Evolutionary conservation across 2,888 invertebrate genomes (phyloP), one percentile per base, ranked within the genome.

Genomic region (Mesochorus sp.): DNA sequence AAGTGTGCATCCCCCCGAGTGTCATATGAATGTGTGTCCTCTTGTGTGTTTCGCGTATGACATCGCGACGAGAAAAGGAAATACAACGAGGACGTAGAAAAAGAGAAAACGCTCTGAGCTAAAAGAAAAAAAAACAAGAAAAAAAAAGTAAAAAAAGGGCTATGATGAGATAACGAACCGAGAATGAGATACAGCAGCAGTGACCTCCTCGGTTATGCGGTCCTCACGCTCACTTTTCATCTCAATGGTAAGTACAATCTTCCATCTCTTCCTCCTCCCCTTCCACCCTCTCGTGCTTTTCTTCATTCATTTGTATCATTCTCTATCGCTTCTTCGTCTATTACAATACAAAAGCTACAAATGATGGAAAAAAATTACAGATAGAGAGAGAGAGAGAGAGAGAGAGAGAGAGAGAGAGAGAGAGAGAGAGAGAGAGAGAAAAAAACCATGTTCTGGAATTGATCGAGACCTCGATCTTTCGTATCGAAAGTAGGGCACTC

Each of bases 111-210:
- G 42, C 14, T 70, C 59, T 44, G 49, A 37, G 62, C 70, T 79
- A 62, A 79, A 70, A 77, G 71, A n/a, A n/a, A n/a, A n/a, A n/a
- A n/a, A n/a, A n/a, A n/a, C n/a, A n/a, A n/a, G n/a, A n/a, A n/a
- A n/a, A n/a, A n/a, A n/a, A n/a, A n/a, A 81, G 79, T 71, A 66
- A 72, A 57, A 24, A 21, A 61, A 55, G 59, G 84, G 84, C 75
- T 87, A 89, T 87, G 86, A 91, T 86, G 90, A 91, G 91, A 89
- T 91, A 91, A 90, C 91, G 86, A 88, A 86, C 85, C 85, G 89
- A 90, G 91, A 90, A 91, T 91, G 91, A 90, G 87, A 87, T 87
- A 88, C 88, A 88, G 87, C 85, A 88, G 86, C 85, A 86, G 87
- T 86, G 87, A 88, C 84, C 86, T 90, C 84, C 85, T 90, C 85